A percentile compares a stretch with the other conserved stretches of the same genome.
These are phyloP conservation scores for Helogale parvula DNA, from an alignment of 2,113 vertebrate genomes.

Conservation along the genomic window DNA sequence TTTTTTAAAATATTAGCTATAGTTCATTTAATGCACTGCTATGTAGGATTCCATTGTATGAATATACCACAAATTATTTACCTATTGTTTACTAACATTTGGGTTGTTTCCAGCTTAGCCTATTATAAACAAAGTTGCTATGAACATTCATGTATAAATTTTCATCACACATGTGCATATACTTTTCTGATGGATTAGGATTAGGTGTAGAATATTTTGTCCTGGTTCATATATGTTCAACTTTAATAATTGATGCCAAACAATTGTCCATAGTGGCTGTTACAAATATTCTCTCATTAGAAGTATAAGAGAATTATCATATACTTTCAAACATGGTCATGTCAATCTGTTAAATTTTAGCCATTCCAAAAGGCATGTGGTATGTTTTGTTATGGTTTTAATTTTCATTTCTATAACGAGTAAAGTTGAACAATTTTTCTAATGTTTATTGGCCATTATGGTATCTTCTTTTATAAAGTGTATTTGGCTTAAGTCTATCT, in stretches of 20 bases:
- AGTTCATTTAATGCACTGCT: not conserved
- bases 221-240: not conserved
- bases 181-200: not conserved
- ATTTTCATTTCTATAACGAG: not conserved
- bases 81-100: not conserved
- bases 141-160: not conserved
- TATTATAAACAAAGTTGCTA: not conserved
- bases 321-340: not conserved
- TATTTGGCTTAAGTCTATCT: not conserved
- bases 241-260: not conserved
- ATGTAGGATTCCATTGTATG: not conserved
- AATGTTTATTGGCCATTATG: not conserved
- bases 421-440: not conserved
- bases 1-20: not conserved
- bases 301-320: not conserved
- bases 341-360: not conserved
- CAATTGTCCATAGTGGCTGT: not conserved
- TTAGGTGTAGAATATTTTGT: not conserved
- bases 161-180: not conserved
- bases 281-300: not conserved
- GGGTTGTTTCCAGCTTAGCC: not conserved
- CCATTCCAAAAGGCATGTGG: not conserved
- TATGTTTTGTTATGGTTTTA: not conserved
- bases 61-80: not conserved
- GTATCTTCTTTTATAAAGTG: not conserved